Conservation (phyloP, 2,888 invertebrate genomes). For the Eurytoma adleriae region DNA sequence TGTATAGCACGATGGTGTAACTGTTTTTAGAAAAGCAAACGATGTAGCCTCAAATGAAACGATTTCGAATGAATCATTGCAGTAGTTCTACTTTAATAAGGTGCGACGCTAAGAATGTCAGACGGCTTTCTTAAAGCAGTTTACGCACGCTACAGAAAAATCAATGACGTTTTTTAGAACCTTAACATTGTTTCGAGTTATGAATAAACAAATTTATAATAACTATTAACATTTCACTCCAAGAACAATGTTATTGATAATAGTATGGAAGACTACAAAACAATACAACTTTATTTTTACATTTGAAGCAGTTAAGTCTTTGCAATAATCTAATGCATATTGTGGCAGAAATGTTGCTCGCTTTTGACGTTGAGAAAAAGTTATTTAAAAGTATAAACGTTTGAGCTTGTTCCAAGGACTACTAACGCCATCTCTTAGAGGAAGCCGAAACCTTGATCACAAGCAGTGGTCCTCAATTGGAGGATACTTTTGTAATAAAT, state of each 20-base stretch:
- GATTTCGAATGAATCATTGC: slow-evolving; percentile 37
- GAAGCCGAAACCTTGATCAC: slow-evolving; percentile 3
- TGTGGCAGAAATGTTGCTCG: background rate
- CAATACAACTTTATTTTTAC: background rate
- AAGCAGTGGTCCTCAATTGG: slow-evolving; percentile 51
- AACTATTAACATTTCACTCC: background rate
- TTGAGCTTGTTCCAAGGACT: slow-evolving; percentile 5
- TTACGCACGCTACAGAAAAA: slow-evolving; percentile 1
- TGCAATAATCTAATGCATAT: no score
- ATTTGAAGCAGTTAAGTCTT: no score
- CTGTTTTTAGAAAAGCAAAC: background rate
- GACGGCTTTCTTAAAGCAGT: slow-evolving; percentile 19
- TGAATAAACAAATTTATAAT: background rate
- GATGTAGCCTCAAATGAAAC: background rate
- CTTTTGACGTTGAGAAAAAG: background rate
- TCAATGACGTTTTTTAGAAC: background rate
- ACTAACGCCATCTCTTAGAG: slow-evolving; percentile 52
- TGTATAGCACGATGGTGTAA: no score
- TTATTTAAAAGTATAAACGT: background rate
- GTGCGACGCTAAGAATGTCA: slow-evolving; percentile 36
- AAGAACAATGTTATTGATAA: background rate
- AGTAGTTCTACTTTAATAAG: slow-evolving; percentile 46
- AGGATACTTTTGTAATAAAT: slow-evolving; percentile 30
- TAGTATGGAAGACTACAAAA: background rate
- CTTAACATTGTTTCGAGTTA: background rate